Percentiles rank a stretch among this genome's conserved stretches.
phyloP scores from a whole-genome alignment of 1,140 invertebrate species.

The Conus ventricosus region DNA sequence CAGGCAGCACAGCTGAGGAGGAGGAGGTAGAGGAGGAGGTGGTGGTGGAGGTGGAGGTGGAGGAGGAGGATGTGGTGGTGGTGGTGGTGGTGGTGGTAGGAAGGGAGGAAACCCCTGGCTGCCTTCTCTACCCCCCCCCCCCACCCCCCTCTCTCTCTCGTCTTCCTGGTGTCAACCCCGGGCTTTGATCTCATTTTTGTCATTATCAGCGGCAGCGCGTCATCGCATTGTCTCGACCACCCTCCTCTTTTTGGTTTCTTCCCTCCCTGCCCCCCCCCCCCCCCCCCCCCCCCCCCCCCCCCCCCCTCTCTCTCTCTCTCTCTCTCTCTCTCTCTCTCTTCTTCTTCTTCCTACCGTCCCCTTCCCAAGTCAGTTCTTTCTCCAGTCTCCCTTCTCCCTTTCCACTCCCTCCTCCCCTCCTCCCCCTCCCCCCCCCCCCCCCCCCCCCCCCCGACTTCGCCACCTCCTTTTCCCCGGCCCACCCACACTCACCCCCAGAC shows the following conservation, averaged over 20 bases:
- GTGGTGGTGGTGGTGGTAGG: no score
- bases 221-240: constrained; percentile 26
- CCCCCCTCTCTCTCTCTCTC: neutral
- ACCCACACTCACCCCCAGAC: neutral
- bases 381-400: no score
- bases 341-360: neutral
- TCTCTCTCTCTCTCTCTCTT: neutral
- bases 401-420: neutral
- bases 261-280: neutral
- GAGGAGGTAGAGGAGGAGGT: neutral
- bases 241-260: neutral
- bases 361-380: neutral
- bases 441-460: neutral
- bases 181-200: constrained; percentile 41
- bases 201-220: constrained; percentile 26
- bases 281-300: neutral
- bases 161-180: constrained; percentile 7
- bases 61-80: no score
- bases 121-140: neutral
- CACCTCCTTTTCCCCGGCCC: neutral
- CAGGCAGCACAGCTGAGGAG: neutral
- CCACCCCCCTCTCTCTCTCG: neutral
- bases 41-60: neutral
- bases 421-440: neutral
- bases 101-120: neutral